Percentiles rank a stretch among this genome's conserved stretches.
phyloP scores from a whole-genome alignment of 2,888 invertebrate genomes.

The Dicranocentrus wangi region DNA sequence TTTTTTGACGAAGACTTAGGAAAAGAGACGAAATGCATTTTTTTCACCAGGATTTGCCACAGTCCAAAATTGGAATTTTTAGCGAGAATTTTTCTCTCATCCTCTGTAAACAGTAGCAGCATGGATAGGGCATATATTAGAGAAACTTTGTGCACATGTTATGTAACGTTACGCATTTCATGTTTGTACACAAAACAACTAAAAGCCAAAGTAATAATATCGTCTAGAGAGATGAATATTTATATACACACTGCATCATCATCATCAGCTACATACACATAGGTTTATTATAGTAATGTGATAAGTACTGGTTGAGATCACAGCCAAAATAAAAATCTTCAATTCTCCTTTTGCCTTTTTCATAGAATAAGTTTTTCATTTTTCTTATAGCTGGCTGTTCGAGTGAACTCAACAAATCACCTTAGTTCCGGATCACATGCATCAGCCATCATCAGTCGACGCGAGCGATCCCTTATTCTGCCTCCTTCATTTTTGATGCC shows the following conservation, averaged over 20 bases:
- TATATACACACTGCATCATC: too few species aligned
- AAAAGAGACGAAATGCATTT: background rate
- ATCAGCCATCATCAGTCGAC: background rate
- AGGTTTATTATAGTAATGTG: too few species aligned
- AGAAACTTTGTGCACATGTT: background rate
- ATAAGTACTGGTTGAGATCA: too few species aligned
- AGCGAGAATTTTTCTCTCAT: conserved; percentile 39
- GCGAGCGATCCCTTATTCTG: background rate
- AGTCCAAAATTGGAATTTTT: conserved; percentile 61
- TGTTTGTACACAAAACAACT: conserved; percentile 1
- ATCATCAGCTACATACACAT: too few species aligned
- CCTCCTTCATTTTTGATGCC: background rate
- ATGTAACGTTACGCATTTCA: background rate
- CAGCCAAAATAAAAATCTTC: too few species aligned
- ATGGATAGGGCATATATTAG: too few species aligned
- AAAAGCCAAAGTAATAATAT: too few species aligned
- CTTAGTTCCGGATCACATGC: conserved; percentile 16
- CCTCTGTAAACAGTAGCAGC: background rate
- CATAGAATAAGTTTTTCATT: too few species aligned
- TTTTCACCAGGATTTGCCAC: conserved; percentile 56
- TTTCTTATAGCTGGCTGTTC: too few species aligned
- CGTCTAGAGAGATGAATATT: too few species aligned
- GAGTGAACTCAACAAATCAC: conserved; percentile 1
- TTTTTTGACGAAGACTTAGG: conserved; percentile 8
- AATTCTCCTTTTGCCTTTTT: too few species aligned